phyloP scores from a whole-genome alignment of 1,140 invertebrate genomes.

The Drosophila prosaltans region DNA sequence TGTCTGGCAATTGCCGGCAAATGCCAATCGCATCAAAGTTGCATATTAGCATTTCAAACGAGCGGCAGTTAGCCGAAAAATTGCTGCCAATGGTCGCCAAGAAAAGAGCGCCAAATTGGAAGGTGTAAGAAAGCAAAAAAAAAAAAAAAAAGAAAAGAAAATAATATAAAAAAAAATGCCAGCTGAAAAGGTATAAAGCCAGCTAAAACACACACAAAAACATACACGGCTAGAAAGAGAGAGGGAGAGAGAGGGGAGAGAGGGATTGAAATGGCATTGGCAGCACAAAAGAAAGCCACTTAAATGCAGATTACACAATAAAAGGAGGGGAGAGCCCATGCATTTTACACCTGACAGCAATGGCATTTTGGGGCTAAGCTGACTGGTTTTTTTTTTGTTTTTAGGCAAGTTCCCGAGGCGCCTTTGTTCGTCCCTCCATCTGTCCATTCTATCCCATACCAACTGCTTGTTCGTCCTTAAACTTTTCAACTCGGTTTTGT shows the following conservation, averaged over 20 bases:
- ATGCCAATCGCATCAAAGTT: conserved; percentile 73
- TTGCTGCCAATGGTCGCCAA: conserved; percentile 70
- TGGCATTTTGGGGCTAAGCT: conserved; percentile 50
- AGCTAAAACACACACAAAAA: conserved; percentile 14
- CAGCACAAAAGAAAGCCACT: conserved; percentile 76
- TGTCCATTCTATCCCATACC: background rate
- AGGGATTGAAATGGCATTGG: background rate
- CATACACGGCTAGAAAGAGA: background rate
- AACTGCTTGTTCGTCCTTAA: background rate
- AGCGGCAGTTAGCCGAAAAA: conserved; percentile 79
- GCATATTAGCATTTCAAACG: conserved; percentile 81
- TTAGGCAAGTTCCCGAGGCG: conserved; percentile 16
- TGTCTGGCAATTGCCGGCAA: conserved; percentile 71
- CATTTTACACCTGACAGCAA: conserved; percentile 63
- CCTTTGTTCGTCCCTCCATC: too few relatives aligned
- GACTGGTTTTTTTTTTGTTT: conserved; percentile 26
- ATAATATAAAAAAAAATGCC: conserved; percentile 1
- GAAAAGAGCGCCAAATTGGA: conserved; percentile 73
- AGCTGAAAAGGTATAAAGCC: conserved; percentile 19
- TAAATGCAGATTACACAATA: conserved; percentile 81
- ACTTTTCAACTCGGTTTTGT: background rate
- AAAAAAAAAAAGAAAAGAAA: conserved; percentile 10
- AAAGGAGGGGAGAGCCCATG: conserved; percentile 49
- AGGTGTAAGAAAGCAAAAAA: conserved; percentile 52
- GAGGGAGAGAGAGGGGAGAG: background rate